Evolutionary conservation across 2,797 vertebrate genomes (phyloP), one percentile per base, ranked within the genome.

Genomic region (Steatocranus sp.): DNA sequence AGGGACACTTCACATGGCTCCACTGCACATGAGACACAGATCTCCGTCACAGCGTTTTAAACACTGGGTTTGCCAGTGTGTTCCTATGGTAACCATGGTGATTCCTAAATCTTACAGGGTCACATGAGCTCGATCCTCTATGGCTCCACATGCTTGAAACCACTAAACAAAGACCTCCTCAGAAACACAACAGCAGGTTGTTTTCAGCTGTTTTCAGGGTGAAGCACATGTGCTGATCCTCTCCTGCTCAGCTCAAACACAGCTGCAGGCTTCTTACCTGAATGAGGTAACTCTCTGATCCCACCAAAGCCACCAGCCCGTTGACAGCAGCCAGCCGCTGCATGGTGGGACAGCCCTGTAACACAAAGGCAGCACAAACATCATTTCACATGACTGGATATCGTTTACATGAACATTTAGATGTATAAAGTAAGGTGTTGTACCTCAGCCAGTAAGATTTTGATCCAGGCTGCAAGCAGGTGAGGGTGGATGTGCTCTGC

Each of bases 311-410:
- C 73, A 99, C 97, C 85, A 99, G 94, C 5, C 98, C 98, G 75
- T 94, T 98, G 54, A 97, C 90, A 11, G 98, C 97, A 53, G 98
- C 97, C 88, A 99, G 95, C n/a, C 98, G 96, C 83, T 98, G 97
- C 98, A 99, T 98, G 7, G 98, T 99, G 32, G 98, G 97, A 92
- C 97, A 96, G 4, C 97, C 97, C 98, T 99, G 88, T 70, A 96
- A 96, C 56, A 9, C 38, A 92, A 20, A 90, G 30, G 76, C 11
- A 63, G 32, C 4, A 38, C 4, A 0, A 11, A 18, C 30, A 5
- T 63, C 34, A 3, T 11, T 38, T 25, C 20, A 51, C 7, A 1
- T 43, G 25, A 17, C 53, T 15, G 8, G n/a, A 51, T 0, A 12
- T n/a, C 1, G 1, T 49, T 48, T 41, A 18, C 9, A 7, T 4